Conservation (phyloP, 1,140 invertebrate genomes). For the Cyclina sinensis region DNA sequence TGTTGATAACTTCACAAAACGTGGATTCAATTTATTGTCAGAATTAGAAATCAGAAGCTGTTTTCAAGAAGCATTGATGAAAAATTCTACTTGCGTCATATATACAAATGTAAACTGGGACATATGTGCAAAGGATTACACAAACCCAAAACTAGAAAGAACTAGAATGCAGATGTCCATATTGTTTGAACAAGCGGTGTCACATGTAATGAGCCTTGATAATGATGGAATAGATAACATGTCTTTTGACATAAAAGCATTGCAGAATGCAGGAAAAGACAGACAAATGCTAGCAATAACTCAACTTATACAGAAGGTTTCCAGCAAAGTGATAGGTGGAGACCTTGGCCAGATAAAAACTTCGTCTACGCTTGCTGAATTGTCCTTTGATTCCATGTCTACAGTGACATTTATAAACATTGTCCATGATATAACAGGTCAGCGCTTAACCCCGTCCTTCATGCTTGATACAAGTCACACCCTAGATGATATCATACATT, state of each 20-base stretch:
- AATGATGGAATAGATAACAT: not conserved
- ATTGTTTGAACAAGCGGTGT: not conserved
- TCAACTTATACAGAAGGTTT: not conserved
- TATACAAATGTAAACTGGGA: constrained; percentile 59
- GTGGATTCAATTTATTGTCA: constrained; percentile 44
- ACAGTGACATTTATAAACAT: constrained; percentile 14
- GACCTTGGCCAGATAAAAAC: not conserved
- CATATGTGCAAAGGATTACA: constrained; percentile 24
- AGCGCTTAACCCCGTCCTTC: not conserved
- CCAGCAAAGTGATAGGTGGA: not conserved
- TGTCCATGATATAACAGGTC: not conserved
- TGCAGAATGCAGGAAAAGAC: not conserved
- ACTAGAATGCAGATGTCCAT: not conserved
- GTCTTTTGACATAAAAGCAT: constrained; percentile 16
- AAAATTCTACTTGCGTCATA: constrained; percentile 3
- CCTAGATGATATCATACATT: not conserved
- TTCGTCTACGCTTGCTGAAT: not conserved
- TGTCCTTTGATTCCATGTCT: constrained; percentile 35
- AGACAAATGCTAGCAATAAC: not conserved
- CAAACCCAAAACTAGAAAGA: not conserved
- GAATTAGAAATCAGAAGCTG: constrained; percentile 45
- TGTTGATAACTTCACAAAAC: constrained; percentile 32
- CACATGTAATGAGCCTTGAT: not conserved
- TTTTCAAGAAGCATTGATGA: constrained; percentile 53
- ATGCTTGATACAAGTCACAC: not conserved